Conservation (phyloP, 2,797 vertebrate genomes). For the Gymnothorax reevesii region DNA sequence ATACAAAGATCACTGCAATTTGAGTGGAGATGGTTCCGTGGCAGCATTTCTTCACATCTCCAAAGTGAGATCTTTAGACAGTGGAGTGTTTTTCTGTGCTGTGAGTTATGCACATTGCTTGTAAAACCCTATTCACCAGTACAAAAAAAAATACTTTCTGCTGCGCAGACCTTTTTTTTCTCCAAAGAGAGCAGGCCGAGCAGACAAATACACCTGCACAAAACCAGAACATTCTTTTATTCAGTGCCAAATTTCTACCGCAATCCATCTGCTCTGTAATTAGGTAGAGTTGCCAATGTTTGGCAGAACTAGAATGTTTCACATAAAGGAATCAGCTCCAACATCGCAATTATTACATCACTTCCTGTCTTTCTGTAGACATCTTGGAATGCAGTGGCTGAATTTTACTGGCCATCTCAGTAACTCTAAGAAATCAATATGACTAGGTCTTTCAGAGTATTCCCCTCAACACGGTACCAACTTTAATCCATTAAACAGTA, state of each 20-base stretch:
- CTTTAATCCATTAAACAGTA: no score
- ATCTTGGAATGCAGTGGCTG: not conserved
- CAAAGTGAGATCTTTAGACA: slow-evolving; percentile 47
- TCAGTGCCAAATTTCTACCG: not conserved
- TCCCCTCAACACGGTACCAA: no score
- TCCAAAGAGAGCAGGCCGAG: not conserved
- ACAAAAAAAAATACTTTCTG: slow-evolving; percentile 49
- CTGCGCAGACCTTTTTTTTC: not conserved
- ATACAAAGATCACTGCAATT: no score
- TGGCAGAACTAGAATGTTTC: not conserved
- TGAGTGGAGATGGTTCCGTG: slow-evolving; percentile 55
- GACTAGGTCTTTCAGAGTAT: no score
- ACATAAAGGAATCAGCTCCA: not conserved
- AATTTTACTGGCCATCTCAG: not conserved
- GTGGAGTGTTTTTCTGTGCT: slow-evolving; percentile 62
- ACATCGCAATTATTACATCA: not conserved
- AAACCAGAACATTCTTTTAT: not conserved
- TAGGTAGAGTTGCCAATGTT: no score
- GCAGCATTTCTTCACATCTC: slow-evolving; percentile 44
- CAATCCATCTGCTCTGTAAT: no score
- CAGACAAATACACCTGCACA: not conserved
- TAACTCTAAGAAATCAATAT: not conserved
- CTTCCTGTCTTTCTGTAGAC: not conserved
- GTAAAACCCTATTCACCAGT: slow-evolving; percentile 27
- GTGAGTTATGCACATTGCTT: slow-evolving; percentile 52